Evolutionary conservation across 2,113 vertebrate genomes (phyloP).

Genomic region (Parus major): DNA sequence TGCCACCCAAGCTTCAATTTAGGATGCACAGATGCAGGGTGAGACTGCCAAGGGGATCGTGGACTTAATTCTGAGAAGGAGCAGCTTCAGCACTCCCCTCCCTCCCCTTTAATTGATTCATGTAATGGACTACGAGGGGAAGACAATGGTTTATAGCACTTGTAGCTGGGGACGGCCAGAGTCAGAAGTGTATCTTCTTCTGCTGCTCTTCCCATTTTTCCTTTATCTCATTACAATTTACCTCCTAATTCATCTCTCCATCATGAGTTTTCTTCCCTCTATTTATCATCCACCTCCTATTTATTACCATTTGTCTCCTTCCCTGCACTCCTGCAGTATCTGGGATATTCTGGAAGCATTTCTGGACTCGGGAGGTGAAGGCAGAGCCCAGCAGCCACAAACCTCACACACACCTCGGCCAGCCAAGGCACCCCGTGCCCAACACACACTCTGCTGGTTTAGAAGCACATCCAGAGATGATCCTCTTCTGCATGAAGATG

Average conservation of each 20-base stretch:
- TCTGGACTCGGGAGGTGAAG: not conserved
- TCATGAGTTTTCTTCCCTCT: not conserved
- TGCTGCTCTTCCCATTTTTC: not conserved
- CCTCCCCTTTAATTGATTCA: not conserved
- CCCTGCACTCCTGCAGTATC: not conserved
- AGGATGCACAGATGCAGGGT: not conserved
- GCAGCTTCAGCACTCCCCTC: not conserved
- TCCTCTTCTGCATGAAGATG: not conserved
- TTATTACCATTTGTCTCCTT: not conserved
- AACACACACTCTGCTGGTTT: not conserved
- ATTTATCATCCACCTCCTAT: not conserved
- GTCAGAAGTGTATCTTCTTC: not conserved
- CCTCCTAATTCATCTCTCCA: not conserved
- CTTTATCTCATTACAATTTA: not conserved
- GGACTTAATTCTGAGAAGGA: not conserved
- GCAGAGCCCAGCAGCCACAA: not conserved
- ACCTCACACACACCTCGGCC: accelerated
- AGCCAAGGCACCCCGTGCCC: not conserved
- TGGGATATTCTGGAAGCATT: not conserved
- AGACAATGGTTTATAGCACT: not conserved
- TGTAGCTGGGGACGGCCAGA: not conserved
- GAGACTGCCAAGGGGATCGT: not conserved
- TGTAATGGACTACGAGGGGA: not conserved
- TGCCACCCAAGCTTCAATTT: not conserved
- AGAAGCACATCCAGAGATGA: not conserved